These are phyloP conservation scores for Adelosebastes latens DNA, from an alignment of 2,797 vertebrate genomes.

Conservation along the genomic window DNA sequence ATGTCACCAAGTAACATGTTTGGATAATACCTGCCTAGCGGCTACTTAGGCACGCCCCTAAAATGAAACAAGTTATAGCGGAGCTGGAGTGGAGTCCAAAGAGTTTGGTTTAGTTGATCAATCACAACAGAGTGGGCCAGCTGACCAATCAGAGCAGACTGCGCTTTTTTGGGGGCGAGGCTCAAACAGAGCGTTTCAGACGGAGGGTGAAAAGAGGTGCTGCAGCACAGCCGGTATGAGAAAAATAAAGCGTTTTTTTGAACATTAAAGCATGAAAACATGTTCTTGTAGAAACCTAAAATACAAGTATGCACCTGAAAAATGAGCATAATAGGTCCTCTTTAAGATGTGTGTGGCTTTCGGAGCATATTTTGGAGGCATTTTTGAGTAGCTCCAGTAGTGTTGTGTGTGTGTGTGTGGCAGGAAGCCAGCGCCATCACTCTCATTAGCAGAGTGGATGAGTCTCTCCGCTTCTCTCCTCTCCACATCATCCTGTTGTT, in stretches of 20 bases:
- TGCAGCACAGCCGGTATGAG: no score
- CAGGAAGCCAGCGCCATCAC: constrained; percentile 47
- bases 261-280: neutral
- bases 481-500: constrained; percentile 37
- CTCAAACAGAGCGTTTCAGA: no score
- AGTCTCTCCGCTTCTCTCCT: constrained; percentile 51
- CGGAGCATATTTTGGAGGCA: neutral
- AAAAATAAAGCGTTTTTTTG: no score
- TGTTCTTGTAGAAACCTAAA: neutral
- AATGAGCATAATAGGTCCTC: neutral
- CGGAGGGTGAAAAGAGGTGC: no score
- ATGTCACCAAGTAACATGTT: no score
- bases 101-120: no score
- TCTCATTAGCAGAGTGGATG: constrained; percentile 63
- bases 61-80: no score
- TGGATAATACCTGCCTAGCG: no score
- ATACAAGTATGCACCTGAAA: neutral
- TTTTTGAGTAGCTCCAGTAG: constrained; percentile 8
- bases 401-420: constrained; percentile 4
- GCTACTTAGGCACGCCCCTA: no score
- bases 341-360: constrained; percentile 14
- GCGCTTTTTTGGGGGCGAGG: fast-evolving
- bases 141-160: no score
- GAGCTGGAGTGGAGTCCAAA: no score
- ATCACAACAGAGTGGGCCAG: no score